Base-by-base conservation (phyloP, 2,797 vertebrate genomes). In the Enoplosus armatus region DNA sequence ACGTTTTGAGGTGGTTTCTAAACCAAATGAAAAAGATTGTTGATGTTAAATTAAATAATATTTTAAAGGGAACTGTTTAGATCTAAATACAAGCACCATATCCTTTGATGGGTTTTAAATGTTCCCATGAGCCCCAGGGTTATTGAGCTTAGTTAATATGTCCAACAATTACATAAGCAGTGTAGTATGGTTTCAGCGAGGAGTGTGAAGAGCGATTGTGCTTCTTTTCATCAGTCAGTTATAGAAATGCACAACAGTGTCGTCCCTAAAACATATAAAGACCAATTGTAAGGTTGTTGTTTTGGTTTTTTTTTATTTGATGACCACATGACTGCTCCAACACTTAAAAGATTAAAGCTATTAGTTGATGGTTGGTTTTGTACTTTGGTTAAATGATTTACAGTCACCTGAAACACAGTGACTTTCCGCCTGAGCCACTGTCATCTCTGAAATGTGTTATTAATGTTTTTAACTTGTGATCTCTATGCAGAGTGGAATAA, bases 1-100 rank as follows among this genome's bases (percentile, higher is more conserved):
- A 59, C 22, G 35, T 35, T 76, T 41, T 18, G 33, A 60, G 37
- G 41, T 20, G 47, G 60, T 35, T 18, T 66, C 27, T 39, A 55
- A 65, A 69, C 58, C 50, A 77, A 75, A 41, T 11, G 22, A 9
- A 26, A 51, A 61, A 14, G 6, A 63, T 15, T 31, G 12, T 15
- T 31, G 12, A 27, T 14, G 29, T 58, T 14, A 24, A 54, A 56
- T 51, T 1, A 69, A 62, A 62, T 22, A 9, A 22, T 18, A 22
- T 9, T 33, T 33, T 5, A 9, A 54, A 58, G 16, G 3, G 14
- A 29, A 31, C 6, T 24, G 31, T 37, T 60, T 5, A 27, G 29
- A 58, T 6, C 22, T 26, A 16, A 29, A 50, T 24, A 22, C 14
- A 56, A 26, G 26, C 24, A 22, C 76, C 16, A 22, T 79, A 45